Evolutionary conservation across 2,113 vertebrate species (phyloP), one percentile per base, ranked within the genome.

Genomic region (Neofelis nebulosa): DNA sequence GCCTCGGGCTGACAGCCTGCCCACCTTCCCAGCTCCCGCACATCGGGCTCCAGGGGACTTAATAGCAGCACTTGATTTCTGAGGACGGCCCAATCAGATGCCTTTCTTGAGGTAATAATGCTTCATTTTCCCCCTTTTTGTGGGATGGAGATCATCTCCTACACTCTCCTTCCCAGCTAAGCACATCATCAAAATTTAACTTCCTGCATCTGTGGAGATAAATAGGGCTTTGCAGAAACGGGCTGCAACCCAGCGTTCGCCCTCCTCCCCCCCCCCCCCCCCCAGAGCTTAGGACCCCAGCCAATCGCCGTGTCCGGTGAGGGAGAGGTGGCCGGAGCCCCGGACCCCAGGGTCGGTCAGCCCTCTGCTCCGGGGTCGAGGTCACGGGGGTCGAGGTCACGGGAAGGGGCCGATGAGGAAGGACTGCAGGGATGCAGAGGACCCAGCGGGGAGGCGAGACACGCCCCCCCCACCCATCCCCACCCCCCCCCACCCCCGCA

Each of bases 101-200:
- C 97, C 94, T 98, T 99, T 99, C 98, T 98, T 98, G 89, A 91
- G 97, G 96, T 90, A 96, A 99, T 96, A 98, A 98, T 98, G 93
- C 96, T 92, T 98, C 98, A 97, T 98, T 98, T 98, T 98, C 94
- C 94, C 71, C 71, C 93, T 94, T 97, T 98, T 88, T 98, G 96
- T 94, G 63, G 68, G 61, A 80, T 86, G 63, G 65, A 85, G 92
- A 85, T 98, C 95, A 74, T 95, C 82, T 93, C 95, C 95, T 7
- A 3, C 82, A 21, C 79, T 65, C 74, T 23, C 66, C 96, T 73
- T 85, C 95, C 16, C 83, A 97, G 98, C 95, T 93, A 81, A 96
- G 95, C 94, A n/a, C 97, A 96, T 98, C 98, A 97, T 98, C 97
- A 97, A 66, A 98, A 97, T 94, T 71, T 88, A 82, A 98, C 98